Evolutionary conservation across 2,888 invertebrate genomes (phyloP).

Genomic region (Smittia aterrima): DNA sequence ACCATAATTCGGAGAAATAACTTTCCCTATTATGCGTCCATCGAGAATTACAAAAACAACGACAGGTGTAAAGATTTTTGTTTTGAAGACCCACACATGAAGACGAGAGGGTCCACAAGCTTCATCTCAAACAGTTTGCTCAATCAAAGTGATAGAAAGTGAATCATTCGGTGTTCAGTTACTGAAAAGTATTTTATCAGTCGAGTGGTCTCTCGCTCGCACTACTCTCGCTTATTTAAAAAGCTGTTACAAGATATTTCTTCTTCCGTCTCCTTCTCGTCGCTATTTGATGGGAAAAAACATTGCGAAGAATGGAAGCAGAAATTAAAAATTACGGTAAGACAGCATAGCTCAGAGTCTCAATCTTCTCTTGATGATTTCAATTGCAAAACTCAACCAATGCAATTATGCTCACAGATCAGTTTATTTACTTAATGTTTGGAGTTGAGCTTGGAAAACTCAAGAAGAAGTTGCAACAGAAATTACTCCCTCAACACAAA

Average conservation of each 20-base stretch:
- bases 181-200: neutral
- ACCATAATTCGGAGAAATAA: neutral
- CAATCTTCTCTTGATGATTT: conserved; percentile 17
- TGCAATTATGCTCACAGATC: neutral
- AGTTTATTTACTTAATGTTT: neutral
- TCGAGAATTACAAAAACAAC: conserved; percentile 39
- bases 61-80: conserved; percentile 38
- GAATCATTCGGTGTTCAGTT: neutral
- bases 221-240: conserved; percentile 1
- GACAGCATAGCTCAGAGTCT: conserved; percentile 21
- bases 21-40: conserved; percentile 35
- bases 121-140: neutral
- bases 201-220: neutral
- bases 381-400: conserved; percentile 24
- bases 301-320: conserved; percentile 37
- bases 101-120: neutral
- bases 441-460: neutral
- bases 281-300: conserved; percentile 40
- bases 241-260: conserved; percentile 31
- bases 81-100: conserved; percentile 9
- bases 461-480: neutral
- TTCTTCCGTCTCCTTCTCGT: conserved; percentile 5
- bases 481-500: conserved; percentile 19
- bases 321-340: conserved; percentile 41
- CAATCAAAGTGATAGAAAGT: neutral